A percentile compares a stretch with the other conserved stretches of the same genome.
phyloP scores from a whole-genome alignment of 1,140 invertebrate species.

The Rhynchophorus ferrugineus region DNA sequence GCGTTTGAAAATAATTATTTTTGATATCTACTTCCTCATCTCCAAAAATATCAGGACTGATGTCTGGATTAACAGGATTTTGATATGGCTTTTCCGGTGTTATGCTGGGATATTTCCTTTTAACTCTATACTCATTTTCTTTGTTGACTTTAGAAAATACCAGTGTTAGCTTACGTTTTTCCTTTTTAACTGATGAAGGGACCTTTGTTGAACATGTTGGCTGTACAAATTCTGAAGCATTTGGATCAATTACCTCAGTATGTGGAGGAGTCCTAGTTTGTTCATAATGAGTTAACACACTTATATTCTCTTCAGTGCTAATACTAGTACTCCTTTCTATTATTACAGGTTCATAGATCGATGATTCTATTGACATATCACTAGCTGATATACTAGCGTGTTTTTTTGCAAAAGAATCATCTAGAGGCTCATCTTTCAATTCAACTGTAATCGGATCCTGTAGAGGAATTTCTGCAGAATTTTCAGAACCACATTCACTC shows the following conservation, averaged over 20 bases:
- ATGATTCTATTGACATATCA: not conserved
- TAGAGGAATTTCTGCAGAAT: conserved; percentile 20
- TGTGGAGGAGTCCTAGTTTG: not conserved
- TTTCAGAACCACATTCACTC: conserved; percentile 9
- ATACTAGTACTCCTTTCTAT: not conserved
- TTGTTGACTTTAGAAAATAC: conserved; percentile 25
- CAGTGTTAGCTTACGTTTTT: conserved; percentile 18
- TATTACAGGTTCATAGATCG: not conserved
- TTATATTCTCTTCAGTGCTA: no score
- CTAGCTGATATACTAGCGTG: not conserved
- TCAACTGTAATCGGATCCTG: conserved; percentile 10
- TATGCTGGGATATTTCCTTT: conserved; percentile 22
- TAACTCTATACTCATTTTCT: conserved; percentile 20
- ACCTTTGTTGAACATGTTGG: not conserved
- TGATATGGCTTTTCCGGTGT: conserved; percentile 28
- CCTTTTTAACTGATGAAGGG: not conserved
- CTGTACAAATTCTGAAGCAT: not conserved
- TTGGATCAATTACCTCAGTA: not conserved
- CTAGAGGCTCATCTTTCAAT: not conserved
- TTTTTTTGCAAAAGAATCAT: not conserved
- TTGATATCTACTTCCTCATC: conserved; percentile 34
- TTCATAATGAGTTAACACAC: no score
- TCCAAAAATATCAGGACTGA: conserved; percentile 51
- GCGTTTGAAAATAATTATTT: conserved; percentile 6
- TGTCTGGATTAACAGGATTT: conserved; percentile 21